Base-by-base conservation (phyloP, 2,888 invertebrate genomes). In the Allacma fusca region DNA sequence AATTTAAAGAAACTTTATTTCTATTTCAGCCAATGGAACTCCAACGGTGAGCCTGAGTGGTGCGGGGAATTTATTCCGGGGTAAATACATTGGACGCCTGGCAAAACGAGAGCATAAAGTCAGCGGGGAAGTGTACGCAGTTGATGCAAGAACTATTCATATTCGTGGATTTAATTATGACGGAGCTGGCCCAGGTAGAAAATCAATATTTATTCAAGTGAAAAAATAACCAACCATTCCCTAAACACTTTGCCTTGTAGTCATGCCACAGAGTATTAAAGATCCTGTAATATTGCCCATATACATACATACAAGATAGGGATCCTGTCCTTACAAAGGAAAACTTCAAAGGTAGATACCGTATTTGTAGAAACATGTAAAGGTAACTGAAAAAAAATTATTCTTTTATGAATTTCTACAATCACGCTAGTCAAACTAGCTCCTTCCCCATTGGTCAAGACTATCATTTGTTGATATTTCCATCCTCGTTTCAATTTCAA, bases 151-250 rank as follows among this genome's bases (percentile, higher is more conserved):
- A 85, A 96, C 96, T 72, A 87, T 96, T 78, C 94, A 93, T 88
- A 90, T 96, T 84, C 92, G 94, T 86, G 93, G 93, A 88, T 95
- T 96, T 88, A 92, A 91, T 82, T 96, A 96, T 87, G 96, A 96
- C 85, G 96, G 96, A 78, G 93, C 94, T 87, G 96, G 94, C 70
- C 95, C 96, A 86, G 93, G 95, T 95, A 85, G 87, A 57, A 28
- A 44, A 57, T 19, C 50, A n/a, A 19, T 50, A 19, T 21, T 28
- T 68, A 19, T 24, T 34, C 4, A 34, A 34, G 9, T 4, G 9
- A 34, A 34, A 34, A 34, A 34, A 34, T 34, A 34, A 34, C 34
- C 34, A 34, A n/a, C n/a, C n/a, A n/a, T n/a, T n/a, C n/a, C n/a
- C n/a, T n/a, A n/a, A n/a, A n/a, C n/a, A n/a, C n/a, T n/a, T n/a